A percentile compares a stretch with the other conserved stretches of the same genome.
Evolutionary conservation across 2,888 invertebrate genomes (phyloP).

Genomic region (Heterodera filipjevi): DNA sequence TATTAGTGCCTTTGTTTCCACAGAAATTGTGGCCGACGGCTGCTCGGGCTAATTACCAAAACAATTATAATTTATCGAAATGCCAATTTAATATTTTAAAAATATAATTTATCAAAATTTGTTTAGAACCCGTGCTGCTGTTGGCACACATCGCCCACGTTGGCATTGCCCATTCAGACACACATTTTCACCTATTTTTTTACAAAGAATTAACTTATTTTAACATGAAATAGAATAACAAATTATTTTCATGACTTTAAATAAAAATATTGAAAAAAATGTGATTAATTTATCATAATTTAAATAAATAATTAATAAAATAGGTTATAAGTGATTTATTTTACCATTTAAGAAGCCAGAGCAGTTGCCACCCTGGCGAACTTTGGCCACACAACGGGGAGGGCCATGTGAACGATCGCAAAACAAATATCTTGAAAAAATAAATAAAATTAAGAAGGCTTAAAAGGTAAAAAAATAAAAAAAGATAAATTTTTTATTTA

Average conservation of each 20-base stretch:
- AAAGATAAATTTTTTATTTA: neutral
- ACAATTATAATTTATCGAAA: neutral
- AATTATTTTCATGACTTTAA: no score
- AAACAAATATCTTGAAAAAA: slow-evolving; percentile 50
- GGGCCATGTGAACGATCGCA: slow-evolving; percentile 56
- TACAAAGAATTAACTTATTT: neutral
- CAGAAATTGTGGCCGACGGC: slow-evolving; percentile 25
- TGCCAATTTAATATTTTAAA: no score
- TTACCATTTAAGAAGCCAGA: slow-evolving; percentile 46
- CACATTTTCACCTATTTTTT: slow-evolving; percentile 37
- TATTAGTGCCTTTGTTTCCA: neutral
- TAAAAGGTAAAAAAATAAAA: no score
- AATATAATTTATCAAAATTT: no score
- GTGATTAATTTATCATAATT: no score
- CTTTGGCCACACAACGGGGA: slow-evolving; percentile 56
- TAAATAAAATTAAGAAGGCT: no score
- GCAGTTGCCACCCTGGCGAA: slow-evolving; percentile 57
- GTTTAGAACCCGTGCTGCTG: neutral
- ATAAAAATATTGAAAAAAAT: no score
- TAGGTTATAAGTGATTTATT: no score
- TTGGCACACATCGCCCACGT: slow-evolving; percentile 44
- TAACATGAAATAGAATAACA: no score
- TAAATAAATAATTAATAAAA: no score
- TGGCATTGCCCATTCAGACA: slow-evolving; percentile 48
- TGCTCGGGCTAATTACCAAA: neutral